A percentile compares a stretch with the other conserved stretches of the same genome.
phyloP scores from a whole-genome alignment of 2,888 invertebrate species.

The Drosophila parthenogenetica region DNA sequence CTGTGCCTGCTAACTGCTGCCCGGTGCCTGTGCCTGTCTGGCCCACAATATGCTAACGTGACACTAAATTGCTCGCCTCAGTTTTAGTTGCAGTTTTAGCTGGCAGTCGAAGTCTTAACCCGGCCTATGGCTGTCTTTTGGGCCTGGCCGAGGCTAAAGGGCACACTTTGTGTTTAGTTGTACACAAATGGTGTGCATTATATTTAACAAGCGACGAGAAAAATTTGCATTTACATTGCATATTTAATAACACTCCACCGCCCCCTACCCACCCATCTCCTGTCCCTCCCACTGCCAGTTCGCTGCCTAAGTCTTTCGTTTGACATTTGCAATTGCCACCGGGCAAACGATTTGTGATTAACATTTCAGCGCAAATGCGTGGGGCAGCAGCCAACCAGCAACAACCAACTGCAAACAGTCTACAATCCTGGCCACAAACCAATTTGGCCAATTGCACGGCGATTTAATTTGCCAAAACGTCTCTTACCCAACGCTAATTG shows the following conservation, averaged over 20 bases:
- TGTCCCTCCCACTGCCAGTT: conserved; percentile 50
- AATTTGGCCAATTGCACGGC: conserved; percentile 68
- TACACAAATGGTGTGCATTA: conserved; percentile 72
- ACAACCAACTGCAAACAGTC: conserved; percentile 4
- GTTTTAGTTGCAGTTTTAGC: background rate
- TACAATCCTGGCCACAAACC: conserved; percentile 11
- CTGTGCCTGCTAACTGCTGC: conserved; percentile 50
- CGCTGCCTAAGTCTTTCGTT: conserved; percentile 75
- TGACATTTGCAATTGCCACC: conserved; percentile 68
- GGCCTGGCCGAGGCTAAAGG: conserved; percentile 72
- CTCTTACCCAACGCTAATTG: conserved; percentile 65
- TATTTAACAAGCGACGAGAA: conserved; percentile 67
- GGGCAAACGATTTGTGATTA: conserved; percentile 34
- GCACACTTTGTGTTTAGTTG: conserved; percentile 65
- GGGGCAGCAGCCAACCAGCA: conserved; percentile 42
- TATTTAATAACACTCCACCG: conserved; percentile 61
- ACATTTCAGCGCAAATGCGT: conserved; percentile 66
- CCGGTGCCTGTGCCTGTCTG: conserved; percentile 64
- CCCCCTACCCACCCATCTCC: background rate
- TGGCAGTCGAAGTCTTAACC: conserved; percentile 11
- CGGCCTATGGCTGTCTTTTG: conserved; percentile 17
- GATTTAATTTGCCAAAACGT: conserved; percentile 48
- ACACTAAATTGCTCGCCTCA: conserved; percentile 71
- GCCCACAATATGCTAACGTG: conserved; percentile 74
- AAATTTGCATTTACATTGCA: conserved; percentile 71